phyloP scores from a whole-genome alignment of 2,888 invertebrate genomes.

The Hyposoter dolosus region DNA sequence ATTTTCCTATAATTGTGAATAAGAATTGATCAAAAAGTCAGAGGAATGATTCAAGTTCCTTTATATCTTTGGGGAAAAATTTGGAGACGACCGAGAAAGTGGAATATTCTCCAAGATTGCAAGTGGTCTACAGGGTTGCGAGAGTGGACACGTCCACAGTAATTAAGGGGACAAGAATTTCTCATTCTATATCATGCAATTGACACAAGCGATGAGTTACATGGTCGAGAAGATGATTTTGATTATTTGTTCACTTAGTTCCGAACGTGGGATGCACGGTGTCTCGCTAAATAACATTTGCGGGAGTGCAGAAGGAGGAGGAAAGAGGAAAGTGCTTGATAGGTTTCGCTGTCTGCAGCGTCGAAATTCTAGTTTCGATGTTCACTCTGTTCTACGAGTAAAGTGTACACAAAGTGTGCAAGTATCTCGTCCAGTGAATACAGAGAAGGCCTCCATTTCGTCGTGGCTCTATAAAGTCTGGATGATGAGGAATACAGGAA shows the following conservation, averaged over 20 bases:
- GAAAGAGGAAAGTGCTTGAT: conserved; percentile 1
- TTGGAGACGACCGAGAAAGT: not conserved
- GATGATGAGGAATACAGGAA: conserved; percentile 41
- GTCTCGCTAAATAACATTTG: not conserved
- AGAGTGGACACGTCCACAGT: not conserved
- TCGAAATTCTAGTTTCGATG: not conserved
- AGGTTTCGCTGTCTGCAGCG: not conserved
- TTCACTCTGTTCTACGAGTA: conserved; percentile 4
- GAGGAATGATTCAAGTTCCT: not conserved
- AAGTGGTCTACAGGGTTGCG: not conserved
- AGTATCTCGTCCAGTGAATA: conserved; percentile 23
- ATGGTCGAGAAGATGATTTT: not conserved
- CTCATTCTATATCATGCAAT: not conserved
- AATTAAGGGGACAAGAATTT: not conserved
- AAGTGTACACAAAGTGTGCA: conserved; percentile 25
- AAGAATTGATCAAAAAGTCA: not conserved
- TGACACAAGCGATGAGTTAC: not conserved
- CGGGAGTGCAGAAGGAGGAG: not conserved
- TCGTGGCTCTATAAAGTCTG: conserved; percentile 19
- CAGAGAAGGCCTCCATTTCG: not conserved
- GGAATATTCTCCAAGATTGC: not conserved
- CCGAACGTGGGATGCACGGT: not conserved
- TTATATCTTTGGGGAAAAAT: not conserved
- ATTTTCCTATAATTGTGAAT: not conserved
- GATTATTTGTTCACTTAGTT: conserved; percentile 6